Conservation (phyloP, 2,113 vertebrate genomes). For the Centropus unirufus region DNA sequence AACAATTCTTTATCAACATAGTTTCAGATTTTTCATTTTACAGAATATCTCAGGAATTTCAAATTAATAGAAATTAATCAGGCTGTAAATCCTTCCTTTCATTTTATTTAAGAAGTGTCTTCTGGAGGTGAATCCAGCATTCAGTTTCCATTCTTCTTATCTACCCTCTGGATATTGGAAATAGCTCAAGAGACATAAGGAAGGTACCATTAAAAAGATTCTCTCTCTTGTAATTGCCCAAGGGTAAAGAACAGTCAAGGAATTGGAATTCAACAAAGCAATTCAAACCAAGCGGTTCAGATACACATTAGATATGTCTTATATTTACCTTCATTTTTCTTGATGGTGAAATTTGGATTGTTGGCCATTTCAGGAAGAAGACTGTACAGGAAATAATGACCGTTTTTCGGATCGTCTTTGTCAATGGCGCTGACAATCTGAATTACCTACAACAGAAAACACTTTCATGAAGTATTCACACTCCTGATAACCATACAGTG, state of each 20-base stretch:
- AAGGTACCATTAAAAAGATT: not conserved
- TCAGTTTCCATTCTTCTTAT: slow-evolving; percentile 19
- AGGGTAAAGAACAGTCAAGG: not conserved
- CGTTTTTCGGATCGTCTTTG: slow-evolving; percentile 94
- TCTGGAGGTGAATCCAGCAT: slow-evolving; percentile 11
- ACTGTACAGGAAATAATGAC: slow-evolving; percentile 94
- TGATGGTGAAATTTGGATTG: slow-evolving; percentile 98
- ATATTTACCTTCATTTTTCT: slow-evolving; percentile 91
- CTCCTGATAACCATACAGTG: not conserved
- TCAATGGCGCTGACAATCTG: slow-evolving; percentile 94
- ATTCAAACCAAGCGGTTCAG: not conserved
- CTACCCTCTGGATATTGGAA: slow-evolving; percentile 22
- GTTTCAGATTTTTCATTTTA: slow-evolving; percentile 4
- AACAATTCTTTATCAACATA: not conserved
- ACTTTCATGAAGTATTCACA: slow-evolving; percentile 11
- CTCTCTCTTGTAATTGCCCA: not conserved
- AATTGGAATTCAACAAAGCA: not conserved
- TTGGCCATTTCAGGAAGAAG: slow-evolving; percentile 93
- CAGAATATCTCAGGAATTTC: not conserved
- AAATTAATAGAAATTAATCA: slow-evolving; percentile 8
- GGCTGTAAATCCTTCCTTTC: not conserved
- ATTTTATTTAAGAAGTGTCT: not conserved
- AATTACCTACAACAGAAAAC: slow-evolving; percentile 86
- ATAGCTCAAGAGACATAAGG: not conserved
- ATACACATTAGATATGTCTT: not conserved